Base-by-base conservation (phyloP, 2,888 invertebrate species). In the Erannis defoliaria region DNA sequence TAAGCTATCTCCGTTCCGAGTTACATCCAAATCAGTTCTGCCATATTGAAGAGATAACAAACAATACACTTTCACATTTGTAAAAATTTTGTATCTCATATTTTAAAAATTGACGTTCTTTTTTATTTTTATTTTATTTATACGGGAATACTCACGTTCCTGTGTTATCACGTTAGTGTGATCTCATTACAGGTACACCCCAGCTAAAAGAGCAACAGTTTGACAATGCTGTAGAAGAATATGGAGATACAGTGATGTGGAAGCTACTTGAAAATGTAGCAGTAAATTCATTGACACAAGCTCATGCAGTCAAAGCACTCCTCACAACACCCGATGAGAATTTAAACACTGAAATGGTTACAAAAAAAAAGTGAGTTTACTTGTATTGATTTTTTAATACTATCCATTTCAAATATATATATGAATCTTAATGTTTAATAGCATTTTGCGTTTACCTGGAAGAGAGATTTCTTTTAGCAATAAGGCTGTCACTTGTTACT, bases 351-450 rank as follows among this genome's bases (percentile, higher is more conserved):
- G 82, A 82, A 26, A 66, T 86, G 51, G 4, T 78, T 0, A 79
- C 83, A 1, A 82, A 82, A 43, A 91, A 90, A 77, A 66, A 77
- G 91, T 91, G 61, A 68, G 85, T 76, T n/a, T n/a, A n/a, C n/a
- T n/a, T 26, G 21, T 21, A 10, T 12, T 18, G 2, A 10, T 12
- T 10, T 12, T 33, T 33, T 2, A 33, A 12, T 2, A 10, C 4
- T 3, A 2, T 33, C 12, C 10, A 10, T 3, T 12, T 31, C 6
- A 9, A 8, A 31, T 6, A 31, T n/a, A n/a, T n/a, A n/a, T n/a
- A n/a, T n/a, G n/a, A n/a, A n/a, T n/a, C n/a, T n/a, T n/a, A n/a
- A n/a, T n/a, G n/a, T n/a, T n/a, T n/a, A n/a, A n/a, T n/a, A n/a
- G n/a, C n/a, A n/a, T n/a, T n/a, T n/a, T n/a, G n/a, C n/a, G n/a